Conservation (phyloP, 1,140 invertebrate genomes). For the Archivesica marissinica region DNA sequence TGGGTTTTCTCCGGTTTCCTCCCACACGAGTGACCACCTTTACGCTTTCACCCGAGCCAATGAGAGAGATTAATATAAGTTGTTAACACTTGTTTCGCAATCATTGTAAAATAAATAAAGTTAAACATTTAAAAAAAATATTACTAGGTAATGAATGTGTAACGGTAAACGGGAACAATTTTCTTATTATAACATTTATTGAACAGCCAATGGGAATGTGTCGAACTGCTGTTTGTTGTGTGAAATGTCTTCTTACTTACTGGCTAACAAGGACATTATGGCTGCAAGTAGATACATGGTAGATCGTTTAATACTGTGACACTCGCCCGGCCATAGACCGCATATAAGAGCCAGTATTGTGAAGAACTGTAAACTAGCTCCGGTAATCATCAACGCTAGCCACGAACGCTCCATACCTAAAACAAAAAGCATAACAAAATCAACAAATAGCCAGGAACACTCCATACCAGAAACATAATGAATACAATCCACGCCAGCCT, state of each 20-base stretch:
- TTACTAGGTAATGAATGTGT: no score
- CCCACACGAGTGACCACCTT: no score
- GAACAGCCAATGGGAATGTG: background rate
- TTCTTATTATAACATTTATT: slow-evolving; percentile 1
- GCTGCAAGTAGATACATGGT: slow-evolving; percentile 68
- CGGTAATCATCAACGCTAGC: slow-evolving; percentile 56
- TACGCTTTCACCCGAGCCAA: no score
- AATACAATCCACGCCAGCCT: no score
- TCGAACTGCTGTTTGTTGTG: background rate
- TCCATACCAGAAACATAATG: no score
- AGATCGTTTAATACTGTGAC: slow-evolving; percentile 55
- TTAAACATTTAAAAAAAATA: background rate
- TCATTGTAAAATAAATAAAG: no score
- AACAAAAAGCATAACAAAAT: background rate
- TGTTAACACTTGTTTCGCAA: no score
- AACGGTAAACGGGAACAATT: no score
- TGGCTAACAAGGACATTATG: slow-evolving; percentile 68
- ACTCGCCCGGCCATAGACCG: slow-evolving; percentile 55
- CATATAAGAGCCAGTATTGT: slow-evolving; percentile 52
- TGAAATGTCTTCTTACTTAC: slow-evolving; percentile 63
- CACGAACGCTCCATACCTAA: slow-evolving; percentile 55
- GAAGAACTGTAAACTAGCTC: slow-evolving; percentile 49
- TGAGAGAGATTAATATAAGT: no score
- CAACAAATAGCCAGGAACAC: no score
- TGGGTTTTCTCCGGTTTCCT: no score